These are phyloP conservation scores for Podocnemis expansa DNA, from an alignment of 2,113 vertebrate genomes.

Conservation along the genomic window DNA sequence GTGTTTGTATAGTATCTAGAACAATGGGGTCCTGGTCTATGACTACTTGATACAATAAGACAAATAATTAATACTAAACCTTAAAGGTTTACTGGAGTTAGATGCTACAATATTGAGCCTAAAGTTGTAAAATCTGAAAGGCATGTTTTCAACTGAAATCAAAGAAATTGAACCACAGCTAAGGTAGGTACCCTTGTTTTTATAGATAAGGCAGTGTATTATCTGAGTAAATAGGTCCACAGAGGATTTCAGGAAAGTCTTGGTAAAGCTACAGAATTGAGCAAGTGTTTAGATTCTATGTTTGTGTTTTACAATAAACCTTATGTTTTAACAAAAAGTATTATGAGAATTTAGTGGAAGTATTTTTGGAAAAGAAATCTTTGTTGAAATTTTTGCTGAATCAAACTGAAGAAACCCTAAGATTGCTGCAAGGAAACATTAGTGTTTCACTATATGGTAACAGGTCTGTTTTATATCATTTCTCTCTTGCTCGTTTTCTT, in stretches of 20 bases:
- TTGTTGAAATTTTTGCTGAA: neutral
- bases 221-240: neutral
- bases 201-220: neutral
- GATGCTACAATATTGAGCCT: rapidly evolving
- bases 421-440: neutral
- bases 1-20: neutral
- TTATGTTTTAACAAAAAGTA: neutral
- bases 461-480: constrained; percentile 42
- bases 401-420: constrained; percentile 28
- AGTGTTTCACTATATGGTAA: constrained; percentile 38
- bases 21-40: neutral
- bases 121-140: neutral
- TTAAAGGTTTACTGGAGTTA: neutral
- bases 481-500: neutral
- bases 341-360: neutral
- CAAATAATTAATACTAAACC: neutral
- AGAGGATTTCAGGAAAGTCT: neutral
- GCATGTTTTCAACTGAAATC: neutral
- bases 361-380: constrained; percentile 4
- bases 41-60: neutral
- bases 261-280: neutral
- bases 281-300: constrained; percentile 11
- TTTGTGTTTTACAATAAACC: neutral
- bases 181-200: neutral
- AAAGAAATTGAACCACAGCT: neutral